Evolutionary conservation across 2,888 invertebrate species (phyloP), one percentile per base, ranked within the genome.

Genomic region (Drosophila koepferae): DNA sequence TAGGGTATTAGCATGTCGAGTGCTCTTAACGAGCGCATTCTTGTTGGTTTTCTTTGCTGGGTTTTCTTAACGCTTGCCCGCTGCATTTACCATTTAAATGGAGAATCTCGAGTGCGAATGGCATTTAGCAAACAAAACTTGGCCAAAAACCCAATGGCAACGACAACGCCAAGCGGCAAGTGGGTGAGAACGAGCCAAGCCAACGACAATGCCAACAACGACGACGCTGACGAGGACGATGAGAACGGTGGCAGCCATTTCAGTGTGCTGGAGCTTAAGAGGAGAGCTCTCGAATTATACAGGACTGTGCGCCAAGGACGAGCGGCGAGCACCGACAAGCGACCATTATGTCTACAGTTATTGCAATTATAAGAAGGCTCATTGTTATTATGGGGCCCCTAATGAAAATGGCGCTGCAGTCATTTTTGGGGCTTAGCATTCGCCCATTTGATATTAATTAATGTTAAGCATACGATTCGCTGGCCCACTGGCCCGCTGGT

Each of bases 81-180:
- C 63, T 73, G 74, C 82, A 77, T 69, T 79, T 89, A 63, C 85
- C 70, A 85, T 87, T 89, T 81, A 88, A 90, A 90, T 90, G 82
- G 78, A 77, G 77, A 71, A 75, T 69, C 81, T 64, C 60, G 73
- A 76, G 66, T 67, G 78, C 82, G 72, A 86, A 77, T 80, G 82
- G 87, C 90, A 77, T 79, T 82, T 69, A 65, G 72, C 81, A 85
- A 89, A 87, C 87, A 87, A 73, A 89, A 80, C 85, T 87, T 81
- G 77, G 81, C 77, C 87, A 65, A 76, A 81, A 81, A 72, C 64
- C 65, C 64, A 73, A 41, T 68, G 44, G 41, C 65, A 71, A 16
- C 38, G 38, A 14, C 38, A 74, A 41, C 43, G 63, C 58, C 65
- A 59, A 75, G 44, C 43, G 63, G 63, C 63, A 63, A 77, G 80